Conservation (phyloP, 2,888 invertebrate species). For the Ctena decussata region DNA sequence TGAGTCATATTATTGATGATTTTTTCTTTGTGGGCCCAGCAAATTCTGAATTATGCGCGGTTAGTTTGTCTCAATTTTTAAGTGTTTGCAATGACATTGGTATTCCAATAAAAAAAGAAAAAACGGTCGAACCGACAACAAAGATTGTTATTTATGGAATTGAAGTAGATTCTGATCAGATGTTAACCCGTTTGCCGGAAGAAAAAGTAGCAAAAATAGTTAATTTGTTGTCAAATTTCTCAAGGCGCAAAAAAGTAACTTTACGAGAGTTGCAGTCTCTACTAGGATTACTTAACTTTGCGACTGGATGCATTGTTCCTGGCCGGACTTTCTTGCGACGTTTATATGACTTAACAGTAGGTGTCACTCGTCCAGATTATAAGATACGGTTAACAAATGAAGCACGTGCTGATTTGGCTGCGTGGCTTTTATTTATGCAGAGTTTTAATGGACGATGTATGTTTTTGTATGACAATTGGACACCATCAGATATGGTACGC, state of each 20-base stretch:
- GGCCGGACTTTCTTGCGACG: conserved; percentile 52
- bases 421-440: conserved; percentile 25
- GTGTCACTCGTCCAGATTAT: conserved; percentile 25
- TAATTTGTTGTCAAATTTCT: neutral
- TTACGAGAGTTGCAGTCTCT: conserved; percentile 41
- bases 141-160: conserved; percentile 23
- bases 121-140: conserved; percentile 38
- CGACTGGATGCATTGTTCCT: conserved; percentile 32
- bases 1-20: neutral
- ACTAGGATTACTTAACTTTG: conserved; percentile 52
- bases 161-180: conserved; percentile 16
- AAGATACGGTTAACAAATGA: conserved; percentile 22
- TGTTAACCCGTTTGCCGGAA: neutral
- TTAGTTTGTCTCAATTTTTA: too few species aligned
- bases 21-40: neutral
- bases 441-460: conserved; percentile 37
- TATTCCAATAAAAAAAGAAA: conserved; percentile 39
- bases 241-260: conserved; percentile 20
- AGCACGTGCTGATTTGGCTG: conserved; percentile 29
- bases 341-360: conserved; percentile 55
- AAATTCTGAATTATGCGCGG: too few species aligned
- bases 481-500: neutral
- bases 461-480: conserved; percentile 14
- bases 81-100: neutral
- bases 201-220: conserved; percentile 46